phyloP scores from a whole-genome alignment of 2,888 invertebrate genomes.

The Dyspetes luteomarginatus region DNA sequence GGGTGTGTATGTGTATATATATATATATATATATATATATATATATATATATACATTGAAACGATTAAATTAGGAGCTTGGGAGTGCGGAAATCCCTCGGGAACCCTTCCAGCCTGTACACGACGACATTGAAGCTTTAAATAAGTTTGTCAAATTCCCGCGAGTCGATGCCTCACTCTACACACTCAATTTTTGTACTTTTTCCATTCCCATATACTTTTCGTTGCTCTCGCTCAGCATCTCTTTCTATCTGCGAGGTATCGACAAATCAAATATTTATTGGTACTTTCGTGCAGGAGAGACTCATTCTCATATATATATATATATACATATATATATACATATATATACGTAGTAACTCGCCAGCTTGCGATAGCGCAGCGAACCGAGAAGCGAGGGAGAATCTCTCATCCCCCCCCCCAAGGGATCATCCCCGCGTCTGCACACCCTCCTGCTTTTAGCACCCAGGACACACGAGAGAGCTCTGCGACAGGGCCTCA shows the following conservation, averaged over 20 bases:
- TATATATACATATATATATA: background rate
- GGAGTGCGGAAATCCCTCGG: slow-evolving; percentile 25
- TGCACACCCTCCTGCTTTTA: background rate
- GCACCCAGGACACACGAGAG: background rate
- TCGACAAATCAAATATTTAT: slow-evolving; percentile 62
- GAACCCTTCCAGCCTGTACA: slow-evolving; percentile 4
- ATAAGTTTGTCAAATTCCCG: slow-evolving; percentile 42
- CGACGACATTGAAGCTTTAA: slow-evolving; percentile 19
- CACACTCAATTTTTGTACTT: background rate
- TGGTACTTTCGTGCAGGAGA: slow-evolving; percentile 40
- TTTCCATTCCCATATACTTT: background rate
- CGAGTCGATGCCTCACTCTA: slow-evolving; percentile 7
- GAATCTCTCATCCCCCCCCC: slow-evolving; percentile 36
- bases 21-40: too few species aligned
- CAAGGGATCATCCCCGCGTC: slow-evolving; percentile 47
- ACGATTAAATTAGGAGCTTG: slow-evolving; percentile 34
- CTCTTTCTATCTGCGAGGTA: background rate
- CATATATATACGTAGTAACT: background rate
- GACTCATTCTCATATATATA: background rate
- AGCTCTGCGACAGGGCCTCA: slow-evolving; percentile 46
- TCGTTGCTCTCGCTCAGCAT: slow-evolving; percentile 2
- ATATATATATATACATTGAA: background rate
- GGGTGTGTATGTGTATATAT: background rate
- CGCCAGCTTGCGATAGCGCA: background rate
- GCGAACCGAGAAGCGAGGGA: background rate